Base-by-base conservation (phyloP, 2,888 invertebrate genomes). In the Congeria kusceri region DNA sequence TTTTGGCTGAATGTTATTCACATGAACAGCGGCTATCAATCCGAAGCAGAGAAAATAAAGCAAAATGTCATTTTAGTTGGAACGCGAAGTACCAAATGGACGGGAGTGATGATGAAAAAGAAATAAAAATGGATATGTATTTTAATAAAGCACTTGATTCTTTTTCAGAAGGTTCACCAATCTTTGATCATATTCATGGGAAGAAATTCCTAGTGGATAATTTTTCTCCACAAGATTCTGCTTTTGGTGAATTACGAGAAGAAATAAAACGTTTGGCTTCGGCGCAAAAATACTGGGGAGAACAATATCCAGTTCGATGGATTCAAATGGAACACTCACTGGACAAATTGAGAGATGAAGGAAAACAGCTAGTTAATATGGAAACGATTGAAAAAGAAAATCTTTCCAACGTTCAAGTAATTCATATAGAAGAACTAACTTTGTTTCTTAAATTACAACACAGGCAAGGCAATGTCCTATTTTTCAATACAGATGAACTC, bases 1-100 rank as follows among this genome's bases (percentile, higher is more conserved):
- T 81, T 81, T 57, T 81, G 81, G 81, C 66, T 81, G 15, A 67
- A 72, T 39, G 74, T 71, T 13, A 74, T 81, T 25, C 74, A 81
- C 58, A 81, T 74, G 70, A 77, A 81, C 28, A 63, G 53, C 47
- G 32, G 64, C 9, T 39, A 53, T 15, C 57, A 61, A 29, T 20
- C 63, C 20, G n/a, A 25, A 15, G 56, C 44, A 28, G 23, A 59
- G 23, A 47, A 67, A 9, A 29, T 58, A 3, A 67, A 68, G n/a
- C 81, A 77, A 56, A 65, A 46, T 20, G 74, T 81, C n/a, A 74
- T 81, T 27, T 71, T 81, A 27, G 74, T 81, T 18, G 81, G 74
- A 3, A 81, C 81, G 28, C 71, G 71, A 81, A 74, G 39, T 77
- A 81, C 32, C 46, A 68, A n/a, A 28, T 81, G 23, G n/a, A 39